Evolutionary conservation across 2,888 invertebrate genomes (phyloP), one percentile per base, ranked within the genome.

Genomic region (Rugalucina vietnamica): DNA sequence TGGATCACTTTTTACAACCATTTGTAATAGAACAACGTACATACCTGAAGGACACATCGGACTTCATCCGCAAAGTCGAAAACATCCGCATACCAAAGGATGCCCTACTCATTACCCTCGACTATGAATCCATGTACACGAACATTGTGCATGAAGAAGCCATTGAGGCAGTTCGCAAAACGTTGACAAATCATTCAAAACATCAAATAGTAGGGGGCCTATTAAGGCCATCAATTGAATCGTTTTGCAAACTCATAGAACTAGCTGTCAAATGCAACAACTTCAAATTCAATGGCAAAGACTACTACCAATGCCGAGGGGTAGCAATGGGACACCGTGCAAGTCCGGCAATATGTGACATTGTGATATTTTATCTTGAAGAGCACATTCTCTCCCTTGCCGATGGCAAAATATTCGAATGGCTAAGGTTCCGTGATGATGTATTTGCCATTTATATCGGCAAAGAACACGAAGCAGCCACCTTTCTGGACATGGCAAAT

Each of bases 331-430:
- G 85, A 3, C 84, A 73, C 27, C 72, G 39, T 70, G 73, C 84
- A 43, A 79, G 84, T 0, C 85, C 81, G 1, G 69, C 75, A 0
- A 81, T 81, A 65, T 79, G 79, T 29, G 75, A 76, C 36, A 69
- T 88, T 5, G 86, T 86, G 29, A 82, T 85, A 79, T 78, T 72
- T 18, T n/a, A 84, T n/a, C 50, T 84, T 37, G 85, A 87, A 71
- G 32, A 71, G 70, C 12, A 71, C 14, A 18, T 76, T 10, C 49
- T 87, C 18, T 4, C 24, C 5, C 54, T 50, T 1, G 27, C 60
- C 3, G 69, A 79, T 1, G n/a, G 60, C 3, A 32, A 57, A 73
- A 79, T 79, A 21, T 21, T 37, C 8, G 14, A 79, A 18, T 85
- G 79, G 72, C 39, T 77, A 14, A 36, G 85, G 18, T 87, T 76